Conservation (phyloP, 2,113 vertebrate species). For the Tragelaphus imberbis region DNA sequence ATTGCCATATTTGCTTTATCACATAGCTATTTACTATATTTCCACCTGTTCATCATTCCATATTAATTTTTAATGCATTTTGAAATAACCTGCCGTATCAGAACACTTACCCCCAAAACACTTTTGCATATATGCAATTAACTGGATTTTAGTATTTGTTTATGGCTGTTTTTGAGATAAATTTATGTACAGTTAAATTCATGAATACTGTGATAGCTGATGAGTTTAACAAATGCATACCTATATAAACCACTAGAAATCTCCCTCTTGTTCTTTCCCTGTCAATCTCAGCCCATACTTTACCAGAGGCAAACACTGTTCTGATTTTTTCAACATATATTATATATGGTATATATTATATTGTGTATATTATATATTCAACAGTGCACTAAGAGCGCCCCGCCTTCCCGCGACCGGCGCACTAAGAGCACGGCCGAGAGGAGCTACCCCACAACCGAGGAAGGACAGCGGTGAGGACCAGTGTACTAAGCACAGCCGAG, state of each 20-base stretch:
- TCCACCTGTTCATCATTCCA: background rate
- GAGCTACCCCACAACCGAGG: no score
- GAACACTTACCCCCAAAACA: background rate
- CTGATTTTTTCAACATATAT: background rate
- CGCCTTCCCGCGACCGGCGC: no score
- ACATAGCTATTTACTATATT: background rate
- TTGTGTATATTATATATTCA: background rate
- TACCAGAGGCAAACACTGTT: background rate
- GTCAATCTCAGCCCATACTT: background rate
- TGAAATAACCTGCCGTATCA: background rate
- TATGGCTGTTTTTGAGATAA: background rate
- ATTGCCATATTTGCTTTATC: background rate
- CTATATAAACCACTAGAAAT: background rate
- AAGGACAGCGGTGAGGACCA: no score
- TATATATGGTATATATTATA: background rate
- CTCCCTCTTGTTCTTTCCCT: background rate
- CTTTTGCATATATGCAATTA: background rate
- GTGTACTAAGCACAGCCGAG: no score
- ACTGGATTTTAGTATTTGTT: background rate
- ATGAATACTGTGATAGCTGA: background rate
- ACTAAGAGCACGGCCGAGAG: no score
- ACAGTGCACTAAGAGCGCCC: no score
- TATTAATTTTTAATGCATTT: background rate
- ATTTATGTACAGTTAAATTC: background rate
- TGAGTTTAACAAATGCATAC: background rate